Base-by-base conservation (phyloP, 2,797 vertebrate species). In the Ptychobarbus kaznakovi region DNA sequence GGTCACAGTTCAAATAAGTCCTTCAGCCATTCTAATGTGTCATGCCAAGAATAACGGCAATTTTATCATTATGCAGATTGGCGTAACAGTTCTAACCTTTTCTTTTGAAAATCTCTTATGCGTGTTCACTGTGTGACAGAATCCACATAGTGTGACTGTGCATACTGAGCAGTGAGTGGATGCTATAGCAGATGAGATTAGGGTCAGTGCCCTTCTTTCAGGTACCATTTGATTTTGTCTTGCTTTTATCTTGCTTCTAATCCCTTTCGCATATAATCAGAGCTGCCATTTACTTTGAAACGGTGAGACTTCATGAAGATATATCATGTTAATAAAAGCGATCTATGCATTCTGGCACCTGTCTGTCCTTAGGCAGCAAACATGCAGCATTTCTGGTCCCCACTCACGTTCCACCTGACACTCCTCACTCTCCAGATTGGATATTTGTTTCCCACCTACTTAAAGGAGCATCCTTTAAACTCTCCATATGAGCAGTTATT, bases 221-320 rank as follows among this genome's bases (percentile, higher is more conserved):
- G 83, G 89, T 88, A 86, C 79, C 70, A 80, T 92, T 88, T 90
- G 76, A 66, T 90, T 86, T 89, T 87, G 80, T n/a, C n/a, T n/a
- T n/a, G 93, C 92, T 93, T 92, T 92, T 86, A 92, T 93, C 92
- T 93, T 89, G 6, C 10, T 2, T n/a, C n/a, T 84, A 87, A 49
- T 89, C 78, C 88, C 88, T 32, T 68, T 80, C 18, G 28, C 80
- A 86, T 72, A 42, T 49, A 78, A 82, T 82, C 83, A 70, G 28
- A 40, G 32, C 32, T 68, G 65, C 15, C 49, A 80, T 70, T 82
- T 80, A 82, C 42, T 77, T 87, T 84, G 88, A 86, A 86, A 61
- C 65, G 72, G 77, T 44, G 53, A 83, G 83, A 77, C 53, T 81
- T 81, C 72, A 81, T 84, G 46, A 87, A 81, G 81, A 81, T 73